phyloP scores from a whole-genome alignment of 2,113 vertebrate species.

The Glaucidium brasilianum region DNA sequence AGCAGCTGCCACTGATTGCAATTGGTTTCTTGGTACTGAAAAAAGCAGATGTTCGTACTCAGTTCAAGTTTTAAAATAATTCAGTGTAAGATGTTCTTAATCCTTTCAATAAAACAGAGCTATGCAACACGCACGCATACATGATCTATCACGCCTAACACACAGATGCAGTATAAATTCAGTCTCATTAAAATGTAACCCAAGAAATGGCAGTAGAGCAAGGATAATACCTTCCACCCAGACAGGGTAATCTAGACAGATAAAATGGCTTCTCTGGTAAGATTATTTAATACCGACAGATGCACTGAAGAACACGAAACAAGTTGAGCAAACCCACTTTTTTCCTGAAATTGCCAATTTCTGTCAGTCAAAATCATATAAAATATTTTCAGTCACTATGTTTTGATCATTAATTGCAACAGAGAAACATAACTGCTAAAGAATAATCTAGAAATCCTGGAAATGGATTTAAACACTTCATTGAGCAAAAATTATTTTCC shows the following conservation, averaged over 20 bases:
- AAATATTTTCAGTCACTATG: not conserved
- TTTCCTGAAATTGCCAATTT: not conserved
- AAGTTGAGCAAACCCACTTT: not conserved
- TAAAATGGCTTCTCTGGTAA: not conserved
- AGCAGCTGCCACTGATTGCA: constrained; percentile 93
- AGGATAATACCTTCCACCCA: not conserved
- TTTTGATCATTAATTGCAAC: not conserved
- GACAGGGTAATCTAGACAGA: not conserved
- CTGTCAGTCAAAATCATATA: not conserved
- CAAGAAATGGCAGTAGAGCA: not conserved
- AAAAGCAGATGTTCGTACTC: not conserved
- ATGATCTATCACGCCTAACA: not conserved
- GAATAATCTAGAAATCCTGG: not conserved
- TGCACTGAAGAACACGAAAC: not conserved
- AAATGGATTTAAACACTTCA: not conserved
- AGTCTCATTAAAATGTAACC: not conserved
- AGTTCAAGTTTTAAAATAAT: not conserved
- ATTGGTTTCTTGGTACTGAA: constrained; percentile 92
- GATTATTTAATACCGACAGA: not conserved
- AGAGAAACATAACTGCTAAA: not conserved
- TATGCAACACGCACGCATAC: not conserved
- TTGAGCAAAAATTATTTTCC: not conserved
- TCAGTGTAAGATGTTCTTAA: not conserved
- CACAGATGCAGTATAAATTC: not conserved
- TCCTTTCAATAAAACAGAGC: not conserved